Evolutionary conservation across 2,797 vertebrate genomes (phyloP).

Genomic region (Ataeniobius toweri): DNA sequence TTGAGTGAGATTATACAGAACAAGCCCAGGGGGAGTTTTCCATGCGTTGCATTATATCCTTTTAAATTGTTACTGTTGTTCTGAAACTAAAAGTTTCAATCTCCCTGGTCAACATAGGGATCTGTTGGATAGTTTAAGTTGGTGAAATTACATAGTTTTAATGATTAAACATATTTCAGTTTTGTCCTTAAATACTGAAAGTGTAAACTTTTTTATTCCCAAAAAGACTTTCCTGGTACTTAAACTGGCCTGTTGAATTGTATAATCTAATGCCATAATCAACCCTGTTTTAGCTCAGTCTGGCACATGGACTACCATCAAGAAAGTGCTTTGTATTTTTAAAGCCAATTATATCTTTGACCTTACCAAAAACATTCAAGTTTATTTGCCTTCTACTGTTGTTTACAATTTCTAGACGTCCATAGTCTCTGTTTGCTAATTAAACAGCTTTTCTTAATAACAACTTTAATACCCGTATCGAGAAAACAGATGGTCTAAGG

Average conservation of each 20-base stretch:
- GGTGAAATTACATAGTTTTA: neutral
- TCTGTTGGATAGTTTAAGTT: neutral
- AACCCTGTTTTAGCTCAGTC: neutral
- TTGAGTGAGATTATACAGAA: neutral
- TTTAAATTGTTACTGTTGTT: neutral
- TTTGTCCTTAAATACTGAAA: neutral
- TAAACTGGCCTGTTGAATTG: neutral
- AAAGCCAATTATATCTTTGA: conserved; percentile 41
- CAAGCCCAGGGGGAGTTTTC: neutral
- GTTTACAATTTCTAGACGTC: neutral
- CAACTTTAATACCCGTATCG: neutral
- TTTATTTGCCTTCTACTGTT: neutral
- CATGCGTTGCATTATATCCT: neutral
- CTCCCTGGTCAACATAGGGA: neutral
- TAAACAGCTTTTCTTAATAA: neutral
- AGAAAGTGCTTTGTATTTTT: conserved; percentile 32
- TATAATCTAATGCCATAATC: no score
- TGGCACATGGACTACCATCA: neutral
- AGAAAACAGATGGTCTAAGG: no score
- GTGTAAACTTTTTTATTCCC: neutral
- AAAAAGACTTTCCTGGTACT: neutral
- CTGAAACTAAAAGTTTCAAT: neutral
- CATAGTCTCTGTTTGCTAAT: neutral
- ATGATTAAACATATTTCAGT: neutral
- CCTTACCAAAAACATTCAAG: conserved; percentile 15